These are phyloP conservation scores for Peromyscus aztecus DNA, from an alignment of 2,797 vertebrate genomes.

Conservation along the genomic window DNA sequence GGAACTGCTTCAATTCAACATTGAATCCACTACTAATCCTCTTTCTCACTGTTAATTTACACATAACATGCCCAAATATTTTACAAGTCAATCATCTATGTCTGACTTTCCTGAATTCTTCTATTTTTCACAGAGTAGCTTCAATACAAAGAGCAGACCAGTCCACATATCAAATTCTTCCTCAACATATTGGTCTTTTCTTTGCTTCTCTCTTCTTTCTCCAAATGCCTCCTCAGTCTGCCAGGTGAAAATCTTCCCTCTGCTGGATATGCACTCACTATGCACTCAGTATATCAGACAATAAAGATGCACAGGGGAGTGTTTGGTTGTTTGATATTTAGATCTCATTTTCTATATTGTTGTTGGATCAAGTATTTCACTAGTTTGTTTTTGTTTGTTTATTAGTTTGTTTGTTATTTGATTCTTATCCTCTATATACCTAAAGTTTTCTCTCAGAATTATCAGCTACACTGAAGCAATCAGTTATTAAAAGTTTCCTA, in stretches of 20 bases:
- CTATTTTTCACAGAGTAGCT: neutral
- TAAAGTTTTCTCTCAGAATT: neutral
- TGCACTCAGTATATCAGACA: neutral
- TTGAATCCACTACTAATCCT: neutral
- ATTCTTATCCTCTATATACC: neutral
- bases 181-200: neutral
- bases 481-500: neutral
- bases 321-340: constrained; percentile 22
- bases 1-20: neutral
- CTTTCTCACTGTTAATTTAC: neutral
- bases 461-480: neutral
- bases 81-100: neutral
- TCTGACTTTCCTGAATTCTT: neutral
- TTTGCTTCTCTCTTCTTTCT: neutral
- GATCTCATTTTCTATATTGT: neutral
- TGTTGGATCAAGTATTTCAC: constrained; percentile 59
- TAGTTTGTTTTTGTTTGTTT: neutral
- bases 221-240: neutral
- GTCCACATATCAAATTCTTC: neutral
- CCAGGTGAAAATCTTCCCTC: neutral
- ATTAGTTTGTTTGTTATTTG: too few relatives aligned
- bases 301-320: neutral
- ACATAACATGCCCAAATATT: neutral
- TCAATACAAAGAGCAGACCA: neutral
- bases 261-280: neutral